phyloP scores from a whole-genome alignment of 2,113 vertebrate genomes.

The human region DNA sequence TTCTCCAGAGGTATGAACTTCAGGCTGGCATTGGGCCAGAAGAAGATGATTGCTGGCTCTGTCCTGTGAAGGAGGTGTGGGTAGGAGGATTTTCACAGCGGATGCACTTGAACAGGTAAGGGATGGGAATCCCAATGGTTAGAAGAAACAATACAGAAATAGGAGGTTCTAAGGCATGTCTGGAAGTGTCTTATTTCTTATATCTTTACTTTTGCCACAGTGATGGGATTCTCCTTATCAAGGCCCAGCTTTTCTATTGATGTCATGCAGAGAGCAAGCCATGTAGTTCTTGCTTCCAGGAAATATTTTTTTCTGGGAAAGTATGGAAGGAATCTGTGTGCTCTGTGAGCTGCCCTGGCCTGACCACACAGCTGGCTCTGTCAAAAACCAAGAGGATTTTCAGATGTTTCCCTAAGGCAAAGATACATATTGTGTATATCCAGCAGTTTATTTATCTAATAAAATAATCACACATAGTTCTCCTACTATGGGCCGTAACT shows the following conservation, averaged over 20 bases:
- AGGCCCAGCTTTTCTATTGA: slow-evolving; percentile 13
- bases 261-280: slow-evolving; percentile 12
- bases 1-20: neutral
- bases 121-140: fast-evolving
- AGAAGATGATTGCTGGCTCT: neutral
- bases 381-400: slow-evolving; percentile 57
- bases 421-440: neutral
- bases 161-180: neutral
- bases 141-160: neutral
- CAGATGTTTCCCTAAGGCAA: slow-evolving; percentile 53
- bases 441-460: neutral
- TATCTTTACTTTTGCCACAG: neutral
- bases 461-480: neutral
- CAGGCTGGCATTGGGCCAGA: neutral
- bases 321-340: slow-evolving; percentile 59
- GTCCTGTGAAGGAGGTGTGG: neutral
- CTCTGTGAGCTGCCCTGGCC: slow-evolving; percentile 3
- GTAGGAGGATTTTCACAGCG: neutral
- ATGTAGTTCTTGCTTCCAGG: slow-evolving; percentile 47
- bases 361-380: neutral
- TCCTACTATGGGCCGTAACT: neutral
- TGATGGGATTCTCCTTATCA: neutral
- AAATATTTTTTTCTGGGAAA: slow-evolving; percentile 69
- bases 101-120: neutral
- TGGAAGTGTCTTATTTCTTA: neutral